Percentiles rank a stretch among this genome's conserved stretches.
These are phyloP conservation scores for Scaptomyza tumidula DNA, from an alignment of 2,888 invertebrate species.

Conservation along the genomic window DNA sequence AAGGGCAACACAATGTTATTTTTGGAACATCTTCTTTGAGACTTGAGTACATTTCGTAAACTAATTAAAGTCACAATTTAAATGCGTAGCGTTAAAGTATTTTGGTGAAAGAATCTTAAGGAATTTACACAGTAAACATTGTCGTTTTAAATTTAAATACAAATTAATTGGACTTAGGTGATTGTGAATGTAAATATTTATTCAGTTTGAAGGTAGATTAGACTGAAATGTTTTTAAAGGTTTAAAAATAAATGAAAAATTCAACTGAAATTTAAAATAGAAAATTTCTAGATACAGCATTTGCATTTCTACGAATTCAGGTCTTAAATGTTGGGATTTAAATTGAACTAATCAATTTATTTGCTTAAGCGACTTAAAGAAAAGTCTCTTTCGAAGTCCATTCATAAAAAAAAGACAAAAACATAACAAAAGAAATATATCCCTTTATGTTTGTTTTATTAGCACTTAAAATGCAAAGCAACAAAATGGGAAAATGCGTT, in stretches of 20 bases:
- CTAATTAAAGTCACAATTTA: neutral
- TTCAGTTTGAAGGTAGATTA: too few relatives aligned
- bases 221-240: too few relatives aligned
- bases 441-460: neutral
- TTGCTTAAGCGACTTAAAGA: neutral
- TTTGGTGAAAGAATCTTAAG: neutral
- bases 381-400: neutral
- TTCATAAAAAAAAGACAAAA: neutral
- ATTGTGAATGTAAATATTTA: too few relatives aligned
- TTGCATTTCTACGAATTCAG: too few relatives aligned
- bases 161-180: too few relatives aligned
- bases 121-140: too few relatives aligned
- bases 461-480: slow-evolving; percentile 5
- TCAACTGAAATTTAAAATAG: too few relatives aligned
- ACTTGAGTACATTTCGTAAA: slow-evolving; percentile 1
- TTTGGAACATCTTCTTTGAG: neutral
- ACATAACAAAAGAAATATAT: neutral
- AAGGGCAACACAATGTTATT: neutral
- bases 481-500: neutral
- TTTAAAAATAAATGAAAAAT: too few relatives aligned
- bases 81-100: too few relatives aligned
- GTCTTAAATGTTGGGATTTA: neutral
- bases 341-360: neutral
- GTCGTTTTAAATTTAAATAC: too few relatives aligned
- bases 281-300: too few relatives aligned